phyloP scores from a whole-genome alignment of 2,797 vertebrate species.

The Avahi laniger region DNA sequence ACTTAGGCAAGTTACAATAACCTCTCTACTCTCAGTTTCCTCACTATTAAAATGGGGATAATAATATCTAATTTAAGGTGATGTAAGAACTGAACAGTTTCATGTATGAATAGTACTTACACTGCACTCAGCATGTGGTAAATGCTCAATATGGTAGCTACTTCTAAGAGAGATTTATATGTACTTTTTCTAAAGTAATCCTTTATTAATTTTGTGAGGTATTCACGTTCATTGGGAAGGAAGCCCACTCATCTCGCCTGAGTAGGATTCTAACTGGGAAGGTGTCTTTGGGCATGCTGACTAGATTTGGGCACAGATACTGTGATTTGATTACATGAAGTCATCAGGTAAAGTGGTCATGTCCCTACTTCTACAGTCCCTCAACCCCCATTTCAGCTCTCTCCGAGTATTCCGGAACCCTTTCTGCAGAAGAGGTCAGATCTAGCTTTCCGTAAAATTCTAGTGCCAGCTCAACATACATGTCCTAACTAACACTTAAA shows the following conservation, averaged over 20 bases:
- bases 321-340: neutral
- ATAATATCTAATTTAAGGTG: neutral
- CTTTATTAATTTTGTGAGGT: neutral
- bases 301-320: neutral
- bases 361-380: neutral
- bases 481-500: neutral
- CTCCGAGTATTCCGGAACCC: neutral
- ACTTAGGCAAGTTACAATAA: neutral
- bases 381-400: neutral
- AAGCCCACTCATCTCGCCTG: neutral
- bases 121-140: neutral
- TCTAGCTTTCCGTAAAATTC: neutral
- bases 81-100: neutral
- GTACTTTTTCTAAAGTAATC: neutral
- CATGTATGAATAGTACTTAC: neutral
- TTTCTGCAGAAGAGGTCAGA: neutral
- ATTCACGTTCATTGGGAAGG: neutral
- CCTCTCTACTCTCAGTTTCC: neutral
- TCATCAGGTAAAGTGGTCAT: neutral
- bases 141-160: neutral
- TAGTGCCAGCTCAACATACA: neutral
- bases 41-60: neutral
- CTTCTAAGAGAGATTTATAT: neutral
- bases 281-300: neutral
- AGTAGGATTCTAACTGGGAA: neutral